Evolutionary conservation across 2,888 invertebrate genomes (phyloP).

Genomic region (Hirtodrosophila duncani): DNA sequence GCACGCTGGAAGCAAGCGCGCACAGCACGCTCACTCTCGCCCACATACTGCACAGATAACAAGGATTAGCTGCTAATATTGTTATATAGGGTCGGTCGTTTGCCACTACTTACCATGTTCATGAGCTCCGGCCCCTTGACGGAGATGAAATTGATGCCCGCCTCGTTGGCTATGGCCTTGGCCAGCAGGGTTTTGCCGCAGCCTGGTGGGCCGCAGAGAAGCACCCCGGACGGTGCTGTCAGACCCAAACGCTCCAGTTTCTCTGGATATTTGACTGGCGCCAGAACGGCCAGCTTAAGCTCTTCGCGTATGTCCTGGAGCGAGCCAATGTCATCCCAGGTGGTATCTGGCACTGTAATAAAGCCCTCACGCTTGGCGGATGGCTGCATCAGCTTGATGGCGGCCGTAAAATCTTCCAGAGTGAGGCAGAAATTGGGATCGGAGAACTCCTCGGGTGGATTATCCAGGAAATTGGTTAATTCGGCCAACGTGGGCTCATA

Average conservation of each 20-base stretch:
- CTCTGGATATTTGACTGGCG: constrained; percentile 92
- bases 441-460: constrained; percentile 83
- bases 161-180: constrained; percentile 99
- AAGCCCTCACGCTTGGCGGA: constrained; percentile 98
- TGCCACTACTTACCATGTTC: constrained; percentile 87
- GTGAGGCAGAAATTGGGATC: constrained; percentile 84
- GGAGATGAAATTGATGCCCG: constrained; percentile 98
- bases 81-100: no score
- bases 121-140: constrained; percentile 98
- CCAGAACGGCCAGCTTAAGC: constrained; percentile 92
- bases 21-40: constrained; percentile 98
- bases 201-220: constrained; percentile 98
- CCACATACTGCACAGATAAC: constrained; percentile 87
- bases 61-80: not conserved
- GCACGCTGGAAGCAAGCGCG: constrained; percentile 97
- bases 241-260: constrained; percentile 88
- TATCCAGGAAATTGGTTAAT: constrained; percentile 83
- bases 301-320: constrained; percentile 92
- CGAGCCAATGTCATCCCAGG: constrained; percentile 98
- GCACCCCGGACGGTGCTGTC: constrained; percentile 90
- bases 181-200: constrained; percentile 97
- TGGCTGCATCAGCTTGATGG: constrained; percentile 91
- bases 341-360: constrained; percentile 97
- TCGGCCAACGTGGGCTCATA: constrained; percentile 79
- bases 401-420: constrained; percentile 87